A percentile compares a stretch with the other conserved stretches of the same genome.
Evolutionary conservation across 1,140 invertebrate species (phyloP).

Genomic region (Philotrypesis tridentata): DNA sequence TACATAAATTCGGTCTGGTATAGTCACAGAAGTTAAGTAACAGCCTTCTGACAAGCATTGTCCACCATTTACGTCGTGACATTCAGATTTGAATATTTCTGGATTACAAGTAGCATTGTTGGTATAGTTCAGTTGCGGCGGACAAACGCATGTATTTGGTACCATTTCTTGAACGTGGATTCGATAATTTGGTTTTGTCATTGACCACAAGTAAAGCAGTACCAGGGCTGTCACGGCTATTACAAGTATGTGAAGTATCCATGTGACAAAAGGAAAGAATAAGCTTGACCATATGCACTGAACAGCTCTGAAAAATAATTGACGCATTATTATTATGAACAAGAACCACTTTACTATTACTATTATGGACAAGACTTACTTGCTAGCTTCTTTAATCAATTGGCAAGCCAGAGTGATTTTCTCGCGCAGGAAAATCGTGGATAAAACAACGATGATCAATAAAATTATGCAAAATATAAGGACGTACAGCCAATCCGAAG

Average conservation of each 20-base stretch:
- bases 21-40: conserved; percentile 74
- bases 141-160: conserved; percentile 48
- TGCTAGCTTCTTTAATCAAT: conserved; percentile 90
- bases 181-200: conserved; percentile 77
- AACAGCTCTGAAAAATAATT: conserved; percentile 83
- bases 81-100: conserved; percentile 71
- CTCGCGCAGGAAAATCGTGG: conserved; percentile 88
- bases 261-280: conserved; percentile 93
- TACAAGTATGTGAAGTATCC: conserved; percentile 84
- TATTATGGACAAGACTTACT: conserved; percentile 73
- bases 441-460: conserved; percentile 81
- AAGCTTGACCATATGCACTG: conserved; percentile 88
- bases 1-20: conserved; percentile 72
- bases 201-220: conserved; percentile 81
- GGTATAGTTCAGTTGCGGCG: conserved; percentile 59
- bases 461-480: conserved; percentile 80
- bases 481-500: conserved; percentile 80
- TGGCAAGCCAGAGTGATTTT: conserved; percentile 92
- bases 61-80: conserved; percentile 69
- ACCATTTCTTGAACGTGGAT: conserved; percentile 68
- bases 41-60: conserved; percentile 73
- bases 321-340: conserved; percentile 29
- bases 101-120: conserved; percentile 77
- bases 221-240: conserved; percentile 83
- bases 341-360: conserved; percentile 77